A percentile compares a stretch with the other conserved stretches of the same genome.
These are phyloP conservation scores for Dorcus parallelipipedus DNA, from an alignment of 2,888 invertebrate species.

Conservation along the genomic window DNA sequence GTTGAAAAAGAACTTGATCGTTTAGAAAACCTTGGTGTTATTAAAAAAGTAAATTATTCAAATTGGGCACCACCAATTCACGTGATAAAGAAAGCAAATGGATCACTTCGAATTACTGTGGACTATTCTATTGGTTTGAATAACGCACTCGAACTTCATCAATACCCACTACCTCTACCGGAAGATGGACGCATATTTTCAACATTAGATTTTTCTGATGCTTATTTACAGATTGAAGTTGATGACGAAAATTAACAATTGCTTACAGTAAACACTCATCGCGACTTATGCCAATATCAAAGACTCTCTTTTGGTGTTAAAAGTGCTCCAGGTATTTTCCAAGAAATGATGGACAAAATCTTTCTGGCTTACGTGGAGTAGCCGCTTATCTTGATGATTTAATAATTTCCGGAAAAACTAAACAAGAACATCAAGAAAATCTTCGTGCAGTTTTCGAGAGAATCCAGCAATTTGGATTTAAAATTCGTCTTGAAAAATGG, in stretches of 20 bases:
- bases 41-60: too few relatives aligned
- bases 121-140: constrained; percentile 26
- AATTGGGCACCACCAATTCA: too few relatives aligned
- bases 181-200: constrained; percentile 14
- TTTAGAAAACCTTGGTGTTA: too few relatives aligned
- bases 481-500: too few relatives aligned
- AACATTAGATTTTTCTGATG: constrained; percentile 6
- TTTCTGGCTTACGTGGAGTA: background rate
- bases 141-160: constrained; percentile 18
- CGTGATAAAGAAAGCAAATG: constrained; percentile 29
- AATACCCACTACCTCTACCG: constrained; percentile 22
- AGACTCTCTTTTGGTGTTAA: background rate
- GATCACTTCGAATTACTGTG: constrained; percentile 26
- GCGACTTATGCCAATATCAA: constrained; percentile 34
- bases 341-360: background rate
- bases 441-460: too few relatives aligned
- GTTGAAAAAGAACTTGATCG: too few relatives aligned
- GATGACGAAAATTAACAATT: constrained; percentile 8
- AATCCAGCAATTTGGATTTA: too few relatives aligned
- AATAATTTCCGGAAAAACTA: background rate
- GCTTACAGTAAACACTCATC: constrained; percentile 22
- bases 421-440: background rate
- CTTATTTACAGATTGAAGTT: constrained; percentile 11
- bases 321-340: background rate
- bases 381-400: background rate